Evolutionary conservation across 1,140 invertebrate species (phyloP).

Genomic region (Araneus ventricosus): DNA sequence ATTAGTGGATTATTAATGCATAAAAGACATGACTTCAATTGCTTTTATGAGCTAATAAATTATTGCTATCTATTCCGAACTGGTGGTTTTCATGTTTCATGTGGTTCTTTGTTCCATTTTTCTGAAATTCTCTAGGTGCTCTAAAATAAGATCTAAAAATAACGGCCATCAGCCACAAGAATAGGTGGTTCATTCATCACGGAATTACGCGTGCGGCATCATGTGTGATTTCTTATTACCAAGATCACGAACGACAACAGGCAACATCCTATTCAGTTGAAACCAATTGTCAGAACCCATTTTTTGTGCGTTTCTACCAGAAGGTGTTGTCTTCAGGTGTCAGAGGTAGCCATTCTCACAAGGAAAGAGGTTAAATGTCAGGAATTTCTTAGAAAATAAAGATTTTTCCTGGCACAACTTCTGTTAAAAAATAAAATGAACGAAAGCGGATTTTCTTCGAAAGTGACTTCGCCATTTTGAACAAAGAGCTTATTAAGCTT

Average conservation of each 20-base stretch:
- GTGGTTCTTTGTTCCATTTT: too few relatives aligned
- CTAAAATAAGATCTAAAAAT: constrained; percentile 18
- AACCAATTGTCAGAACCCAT: background rate
- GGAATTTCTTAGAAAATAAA: background rate
- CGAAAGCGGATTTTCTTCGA: background rate
- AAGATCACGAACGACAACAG: background rate
- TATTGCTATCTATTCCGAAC: too few relatives aligned
- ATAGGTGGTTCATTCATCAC: background rate
- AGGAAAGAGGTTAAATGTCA: background rate
- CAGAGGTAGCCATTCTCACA: background rate
- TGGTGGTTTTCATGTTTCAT: too few relatives aligned
- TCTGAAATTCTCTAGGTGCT: background rate
- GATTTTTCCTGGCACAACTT: background rate
- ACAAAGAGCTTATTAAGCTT: background rate
- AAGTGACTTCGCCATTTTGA: background rate
- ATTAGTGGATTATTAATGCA: too few relatives aligned
- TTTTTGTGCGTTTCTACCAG: background rate
- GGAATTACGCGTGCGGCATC: background rate
- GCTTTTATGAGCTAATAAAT: too few relatives aligned
- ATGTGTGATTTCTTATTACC: background rate
- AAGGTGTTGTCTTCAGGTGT: constrained; percentile 10
- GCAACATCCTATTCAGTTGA: background rate
- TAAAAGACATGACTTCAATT: too few relatives aligned
- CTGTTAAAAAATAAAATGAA: background rate
- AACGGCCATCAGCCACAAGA: background rate